Evolutionary conservation across 2,888 invertebrate species (phyloP).

Genomic region (Drosophila meridiana): DNA sequence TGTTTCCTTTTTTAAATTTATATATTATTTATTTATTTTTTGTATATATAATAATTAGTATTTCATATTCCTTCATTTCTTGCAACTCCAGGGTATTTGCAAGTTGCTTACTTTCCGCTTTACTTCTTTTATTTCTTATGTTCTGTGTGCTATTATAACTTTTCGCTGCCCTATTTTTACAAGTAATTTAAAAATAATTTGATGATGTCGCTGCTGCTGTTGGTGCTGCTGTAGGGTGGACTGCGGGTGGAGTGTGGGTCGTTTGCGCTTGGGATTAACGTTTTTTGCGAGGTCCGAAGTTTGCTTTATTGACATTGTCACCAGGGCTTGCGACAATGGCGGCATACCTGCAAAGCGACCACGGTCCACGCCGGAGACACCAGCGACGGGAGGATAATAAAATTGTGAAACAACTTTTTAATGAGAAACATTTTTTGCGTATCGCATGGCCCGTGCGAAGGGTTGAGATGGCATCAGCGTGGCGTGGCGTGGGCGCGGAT

Average conservation of each 20-base stretch:
- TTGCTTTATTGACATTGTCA: slow-evolving; percentile 79
- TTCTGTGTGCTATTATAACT: slow-evolving; percentile 57
- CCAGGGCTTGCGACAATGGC: slow-evolving; percentile 63
- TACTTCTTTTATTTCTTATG: slow-evolving; percentile 21
- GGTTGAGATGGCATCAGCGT: slow-evolving; percentile 3
- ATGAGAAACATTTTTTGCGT: slow-evolving; percentile 78
- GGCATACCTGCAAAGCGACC: slow-evolving; percentile 55
- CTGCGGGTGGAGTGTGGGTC: neutral
- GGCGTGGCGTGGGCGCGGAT: slow-evolving; percentile 5
- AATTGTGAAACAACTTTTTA: slow-evolving; percentile 78
- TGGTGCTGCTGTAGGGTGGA: slow-evolving; percentile 11
- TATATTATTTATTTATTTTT: no score
- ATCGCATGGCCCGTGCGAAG: slow-evolving; percentile 45
- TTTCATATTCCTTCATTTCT: no score
- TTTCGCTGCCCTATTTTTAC: slow-evolving; percentile 62
- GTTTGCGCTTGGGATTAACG: slow-evolving; percentile 16
- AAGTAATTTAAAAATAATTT: slow-evolving; percentile 78
- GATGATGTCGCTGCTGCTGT: slow-evolving; percentile 36
- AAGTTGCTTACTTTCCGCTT: neutral
- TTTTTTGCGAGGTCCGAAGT: slow-evolving; percentile 55
- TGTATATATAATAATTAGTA: no score
- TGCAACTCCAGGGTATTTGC: neutral
- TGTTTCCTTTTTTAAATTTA: no score
- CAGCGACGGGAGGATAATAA: slow-evolving; percentile 67
- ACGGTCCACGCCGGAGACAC: slow-evolving; percentile 14